These are phyloP conservation scores for Strigamia transsilvanica DNA, from an alignment of 2,888 invertebrate species.

Conservation along the genomic window DNA sequence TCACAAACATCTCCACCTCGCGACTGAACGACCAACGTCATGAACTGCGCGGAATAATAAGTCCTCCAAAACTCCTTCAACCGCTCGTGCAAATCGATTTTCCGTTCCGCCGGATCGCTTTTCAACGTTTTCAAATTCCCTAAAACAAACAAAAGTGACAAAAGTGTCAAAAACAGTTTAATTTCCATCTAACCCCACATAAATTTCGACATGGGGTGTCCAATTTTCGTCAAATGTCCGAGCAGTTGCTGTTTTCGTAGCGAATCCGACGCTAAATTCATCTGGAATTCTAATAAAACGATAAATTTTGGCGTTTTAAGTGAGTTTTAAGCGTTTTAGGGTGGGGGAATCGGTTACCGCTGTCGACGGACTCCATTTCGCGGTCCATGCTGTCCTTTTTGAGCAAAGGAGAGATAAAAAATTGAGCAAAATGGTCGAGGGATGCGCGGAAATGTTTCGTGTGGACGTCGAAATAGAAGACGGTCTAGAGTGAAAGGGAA, in stretches of 20 bases:
- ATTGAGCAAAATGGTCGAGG: constrained; percentile 86
- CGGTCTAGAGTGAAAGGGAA: constrained; percentile 69
- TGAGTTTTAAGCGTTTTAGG: too few species aligned
- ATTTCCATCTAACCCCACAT: constrained; percentile 79
- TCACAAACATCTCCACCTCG: constrained; percentile 60
- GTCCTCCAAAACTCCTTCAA: constrained; percentile 78
- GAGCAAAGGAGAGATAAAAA: constrained; percentile 87
- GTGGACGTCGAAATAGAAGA: constrained; percentile 88
- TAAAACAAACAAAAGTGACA: constrained; percentile 53
- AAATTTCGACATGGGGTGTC: constrained; percentile 76
- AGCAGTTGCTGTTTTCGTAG: constrained; percentile 80
- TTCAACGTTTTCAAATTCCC: constrained; percentile 62
- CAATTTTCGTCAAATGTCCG: constrained; percentile 72
- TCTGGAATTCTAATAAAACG: constrained; percentile 76
- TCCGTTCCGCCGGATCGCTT: constrained; percentile 59
- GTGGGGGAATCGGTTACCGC: constrained; percentile 71
- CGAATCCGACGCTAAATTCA: constrained; percentile 77
- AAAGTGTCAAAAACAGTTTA: background rate
- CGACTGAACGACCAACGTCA: constrained; percentile 84
- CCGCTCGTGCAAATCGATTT: constrained; percentile 70
- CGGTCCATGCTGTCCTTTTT: constrained; percentile 83
- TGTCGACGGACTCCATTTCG: constrained; percentile 87
- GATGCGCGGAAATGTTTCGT: constrained; percentile 79
- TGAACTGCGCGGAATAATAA: constrained; percentile 86
- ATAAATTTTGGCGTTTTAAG: constrained; percentile 49